A percentile compares a stretch with the other conserved stretches of the same genome.
These are phyloP conservation scores for Cotesia glomerata DNA, from an alignment of 1,140 invertebrate species.

Conservation along the genomic window DNA sequence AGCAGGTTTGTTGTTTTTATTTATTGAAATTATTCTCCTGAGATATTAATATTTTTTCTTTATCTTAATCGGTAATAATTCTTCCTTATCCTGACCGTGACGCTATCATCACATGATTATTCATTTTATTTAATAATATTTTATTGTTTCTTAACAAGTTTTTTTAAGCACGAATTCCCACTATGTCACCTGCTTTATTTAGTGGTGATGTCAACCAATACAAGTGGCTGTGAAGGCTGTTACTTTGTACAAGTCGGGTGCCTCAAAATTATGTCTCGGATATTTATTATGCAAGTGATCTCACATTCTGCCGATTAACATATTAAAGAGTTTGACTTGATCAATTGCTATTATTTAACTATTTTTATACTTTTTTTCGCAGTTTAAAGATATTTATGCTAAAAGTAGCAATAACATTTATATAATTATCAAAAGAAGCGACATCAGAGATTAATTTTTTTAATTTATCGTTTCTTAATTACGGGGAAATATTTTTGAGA, in stretches of 20 bases:
- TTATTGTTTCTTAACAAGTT: neutral
- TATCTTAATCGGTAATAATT: too few species aligned
- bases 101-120: neutral
- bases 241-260: conserved; percentile 27
- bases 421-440: neutral
- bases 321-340: conserved; percentile 21
- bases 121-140: neutral
- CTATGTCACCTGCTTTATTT: conserved; percentile 46
- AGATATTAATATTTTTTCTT: too few species aligned
- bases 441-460: neutral
- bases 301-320: conserved; percentile 38
- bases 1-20: neutral
- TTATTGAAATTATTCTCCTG: neutral
- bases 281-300: conserved; percentile 46
- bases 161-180: neutral
- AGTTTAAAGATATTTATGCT: neutral
- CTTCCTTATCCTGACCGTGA: too few species aligned
- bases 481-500: too few species aligned
- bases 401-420: too few species aligned
- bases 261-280: conserved; percentile 35
- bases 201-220: conserved; percentile 49
- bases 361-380: neutral
- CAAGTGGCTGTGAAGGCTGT: conserved; percentile 47
- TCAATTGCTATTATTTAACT: conserved; percentile 13
- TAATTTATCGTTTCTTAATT: neutral